These are phyloP conservation scores for Astropecten irregularis DNA, from an alignment of 53 echinoderm and acorn worm genomes.

Conservation along the genomic window DNA sequence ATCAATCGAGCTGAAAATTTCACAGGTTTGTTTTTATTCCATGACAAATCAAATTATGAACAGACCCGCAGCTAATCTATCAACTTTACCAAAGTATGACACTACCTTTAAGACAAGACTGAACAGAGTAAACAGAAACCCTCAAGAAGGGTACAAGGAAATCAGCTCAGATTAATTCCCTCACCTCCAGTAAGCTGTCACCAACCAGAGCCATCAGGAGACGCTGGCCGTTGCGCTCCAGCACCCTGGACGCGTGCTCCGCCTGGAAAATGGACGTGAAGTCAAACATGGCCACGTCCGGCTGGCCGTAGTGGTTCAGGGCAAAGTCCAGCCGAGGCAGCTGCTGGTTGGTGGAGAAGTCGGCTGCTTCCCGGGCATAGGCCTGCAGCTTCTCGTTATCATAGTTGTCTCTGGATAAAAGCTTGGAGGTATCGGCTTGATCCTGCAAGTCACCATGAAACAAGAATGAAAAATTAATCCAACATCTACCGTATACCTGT, in stretches of 20 bases:
- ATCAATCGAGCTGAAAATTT: too few relatives aligned
- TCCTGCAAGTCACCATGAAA: conserved; percentile 79
- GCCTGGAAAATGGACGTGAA: conserved; percentile 92
- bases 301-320: conserved; percentile 92
- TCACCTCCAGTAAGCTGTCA: conserved; percentile 93
- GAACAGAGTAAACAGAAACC: too few relatives aligned
- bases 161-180: too few relatives aligned
- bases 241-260: conserved; percentile 84
- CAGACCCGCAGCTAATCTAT: too few relatives aligned
- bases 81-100: too few relatives aligned
- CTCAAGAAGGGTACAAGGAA: too few relatives aligned
- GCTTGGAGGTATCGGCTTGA: conserved; percentile 71
- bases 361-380: conserved; percentile 88
- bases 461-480: too few relatives aligned
- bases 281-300: conserved; percentile 99
- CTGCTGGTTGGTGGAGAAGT: conserved; percentile 92
- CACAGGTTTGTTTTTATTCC: too few relatives aligned
- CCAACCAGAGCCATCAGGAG: conserved; percentile 84
- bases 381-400: conserved; percentile 72
- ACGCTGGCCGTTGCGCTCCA: conserved; percentile 81
- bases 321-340: conserved; percentile 93
- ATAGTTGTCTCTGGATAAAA: conserved; percentile 76
- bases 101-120: too few relatives aligned
- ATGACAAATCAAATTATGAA: too few relatives aligned
- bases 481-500: too few relatives aligned